Evolutionary conservation across 2,113 vertebrate species (phyloP).

Genomic region (Cololabis saira): DNA sequence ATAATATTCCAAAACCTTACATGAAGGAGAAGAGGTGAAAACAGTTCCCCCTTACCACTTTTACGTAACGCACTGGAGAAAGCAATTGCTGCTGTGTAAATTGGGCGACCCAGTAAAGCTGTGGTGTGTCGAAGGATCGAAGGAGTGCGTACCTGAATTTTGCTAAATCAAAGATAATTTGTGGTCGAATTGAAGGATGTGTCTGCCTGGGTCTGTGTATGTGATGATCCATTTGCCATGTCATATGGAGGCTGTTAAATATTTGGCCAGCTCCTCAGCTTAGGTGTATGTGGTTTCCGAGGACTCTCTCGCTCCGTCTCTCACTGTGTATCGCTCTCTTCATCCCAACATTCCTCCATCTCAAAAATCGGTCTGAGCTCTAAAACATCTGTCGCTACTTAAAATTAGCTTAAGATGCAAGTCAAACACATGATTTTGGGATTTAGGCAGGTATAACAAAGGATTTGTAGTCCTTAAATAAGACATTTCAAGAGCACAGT

Average conservation of each 20-base stretch:
- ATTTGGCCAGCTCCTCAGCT: constrained; percentile 46
- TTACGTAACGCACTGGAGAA: constrained; percentile 55
- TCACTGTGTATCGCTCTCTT: constrained; percentile 55
- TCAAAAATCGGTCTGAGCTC: constrained; percentile 47
- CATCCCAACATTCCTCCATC: constrained; percentile 37
- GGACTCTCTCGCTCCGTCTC: constrained; percentile 62
- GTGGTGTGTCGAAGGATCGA: too few species aligned
- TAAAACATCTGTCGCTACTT: constrained; percentile 73
- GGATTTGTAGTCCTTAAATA: constrained; percentile 18
- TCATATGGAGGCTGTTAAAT: constrained; percentile 75
- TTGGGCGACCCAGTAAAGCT: background rate
- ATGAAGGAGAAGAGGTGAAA: constrained; percentile 45
- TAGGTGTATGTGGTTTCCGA: constrained; percentile 54
- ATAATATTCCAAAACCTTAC: constrained; percentile 51
- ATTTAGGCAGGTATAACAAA: constrained; percentile 42
- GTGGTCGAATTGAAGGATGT: constrained; percentile 39
- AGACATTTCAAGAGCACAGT: background rate
- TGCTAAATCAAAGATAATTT: constrained; percentile 48
- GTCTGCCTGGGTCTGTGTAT: constrained; percentile 48
- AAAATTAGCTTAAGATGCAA: constrained; percentile 60
- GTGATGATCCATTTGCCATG: constrained; percentile 59
- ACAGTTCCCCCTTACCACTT: background rate
- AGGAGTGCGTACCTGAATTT: constrained; percentile 14
- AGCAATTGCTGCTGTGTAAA: constrained; percentile 9
- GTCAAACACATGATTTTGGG: constrained; percentile 48